Percentiles rank a stretch among this genome's conserved stretches.
Conservation (phyloP, 2,797 vertebrate genomes). For the Schizothorax lantsangensis region DNA sequence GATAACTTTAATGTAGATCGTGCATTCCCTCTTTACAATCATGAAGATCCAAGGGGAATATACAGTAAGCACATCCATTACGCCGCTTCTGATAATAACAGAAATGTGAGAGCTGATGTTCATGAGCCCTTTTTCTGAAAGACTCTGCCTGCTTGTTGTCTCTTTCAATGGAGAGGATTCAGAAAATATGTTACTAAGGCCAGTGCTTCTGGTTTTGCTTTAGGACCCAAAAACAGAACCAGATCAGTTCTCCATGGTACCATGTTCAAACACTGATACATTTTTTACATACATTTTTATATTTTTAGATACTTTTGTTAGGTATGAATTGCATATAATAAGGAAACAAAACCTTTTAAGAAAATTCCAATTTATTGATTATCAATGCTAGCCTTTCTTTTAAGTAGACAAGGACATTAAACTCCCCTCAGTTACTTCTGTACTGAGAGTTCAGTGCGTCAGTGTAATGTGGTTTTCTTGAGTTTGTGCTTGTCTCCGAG, state of each 20-base stretch:
- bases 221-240: background rate
- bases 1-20: conserved; percentile 80
- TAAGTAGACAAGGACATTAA: background rate
- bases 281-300: background rate
- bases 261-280: background rate
- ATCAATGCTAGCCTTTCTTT: background rate
- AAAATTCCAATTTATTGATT: background rate
- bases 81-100: background rate
- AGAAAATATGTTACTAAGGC: background rate
- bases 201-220: background rate
- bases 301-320: background rate
- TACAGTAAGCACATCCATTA: background rate
- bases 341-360: background rate
- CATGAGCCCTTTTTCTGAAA: background rate
- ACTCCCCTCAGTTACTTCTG: background rate
- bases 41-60: conserved; percentile 68
- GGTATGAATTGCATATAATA: too few species aligned
- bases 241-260: background rate
- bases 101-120: background rate
- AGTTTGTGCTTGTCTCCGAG: background rate
- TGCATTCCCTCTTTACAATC: conserved; percentile 77
- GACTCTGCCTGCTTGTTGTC: background rate
- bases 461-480: background rate
- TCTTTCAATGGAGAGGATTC: background rate
- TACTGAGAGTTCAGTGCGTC: background rate